These are phyloP conservation scores for Clarias laeviceps DNA, from an alignment of 2,797 vertebrate species.

Conservation along the genomic window DNA sequence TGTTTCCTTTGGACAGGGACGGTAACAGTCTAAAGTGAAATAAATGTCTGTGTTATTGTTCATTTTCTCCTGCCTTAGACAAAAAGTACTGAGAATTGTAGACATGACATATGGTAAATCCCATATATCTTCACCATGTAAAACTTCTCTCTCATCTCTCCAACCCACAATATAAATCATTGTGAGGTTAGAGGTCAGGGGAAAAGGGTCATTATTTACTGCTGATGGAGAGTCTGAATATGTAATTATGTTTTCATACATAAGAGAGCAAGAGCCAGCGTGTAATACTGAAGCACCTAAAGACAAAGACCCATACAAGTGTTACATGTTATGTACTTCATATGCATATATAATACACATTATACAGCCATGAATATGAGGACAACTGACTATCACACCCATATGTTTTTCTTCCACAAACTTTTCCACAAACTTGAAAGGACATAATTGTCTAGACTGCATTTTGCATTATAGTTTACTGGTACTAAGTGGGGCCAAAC, in stretches of 20 bases:
- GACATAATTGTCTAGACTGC: background rate
- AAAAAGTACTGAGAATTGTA: constrained; percentile 22
- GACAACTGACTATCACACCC: background rate
- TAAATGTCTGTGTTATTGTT: constrained; percentile 42
- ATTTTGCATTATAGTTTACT: background rate
- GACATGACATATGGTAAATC: constrained; percentile 24
- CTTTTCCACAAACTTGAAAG: background rate
- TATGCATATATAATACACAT: background rate
- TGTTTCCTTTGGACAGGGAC: constrained; percentile 57
- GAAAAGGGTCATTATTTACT: background rate
- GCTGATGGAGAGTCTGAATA: background rate
- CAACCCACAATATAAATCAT: constrained; percentile 15
- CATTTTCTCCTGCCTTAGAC: constrained; percentile 27
- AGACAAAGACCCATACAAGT: background rate
- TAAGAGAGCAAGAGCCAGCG: background rate
- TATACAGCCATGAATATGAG: background rate
- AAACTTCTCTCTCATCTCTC: constrained; percentile 15
- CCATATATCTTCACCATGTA: constrained; percentile 4
- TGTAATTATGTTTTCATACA: constrained; percentile 6
- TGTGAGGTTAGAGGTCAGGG: constrained; percentile 14
- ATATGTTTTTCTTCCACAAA: background rate
- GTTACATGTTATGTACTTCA: background rate
- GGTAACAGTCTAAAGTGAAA: constrained; percentile 49
- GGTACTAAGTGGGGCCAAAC: background rate
- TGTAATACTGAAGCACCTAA: background rate